Evolutionary conservation across 1,140 invertebrate genomes (phyloP), one percentile per base, ranked within the genome.

Genomic region (Drosophila pallidifrons): DNA sequence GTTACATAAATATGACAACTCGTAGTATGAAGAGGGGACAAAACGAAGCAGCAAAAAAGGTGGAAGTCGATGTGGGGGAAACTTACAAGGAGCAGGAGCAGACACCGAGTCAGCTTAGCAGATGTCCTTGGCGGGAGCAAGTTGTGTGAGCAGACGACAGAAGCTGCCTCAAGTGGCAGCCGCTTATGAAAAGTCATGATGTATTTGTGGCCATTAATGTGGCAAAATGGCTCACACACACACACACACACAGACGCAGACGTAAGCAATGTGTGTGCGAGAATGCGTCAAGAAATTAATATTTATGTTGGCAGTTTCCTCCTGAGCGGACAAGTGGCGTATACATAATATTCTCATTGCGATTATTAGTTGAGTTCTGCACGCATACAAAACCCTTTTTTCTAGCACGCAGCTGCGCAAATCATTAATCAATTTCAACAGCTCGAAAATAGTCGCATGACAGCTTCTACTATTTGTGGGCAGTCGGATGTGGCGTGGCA

Each of bases 171-270:
- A 89, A 88, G 83, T 83, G 83, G 85, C 71, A 75, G 80, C 54
- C 73, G 77, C 83, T 88, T 88, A 83, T 85, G 85, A 83, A 75
- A 88, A 88, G 80, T 89, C 85, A 88, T 88, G 83, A 88, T 83
- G 83, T 89, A 88, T 88, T 88, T 89, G 83, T 75, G 77, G 71
- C 81, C 75, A 88, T 88, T 89, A 88, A 83, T 83, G 85, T 88
- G 80, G 77, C 80, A 89, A 88, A 83, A 80, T 77, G 73, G 74
- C 69, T 75, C 58, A 47, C 67, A 78, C 41, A 41, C 78, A 57
- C 54, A 67, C 55, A 64, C 55, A 45, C 51, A 20, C 51, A 43
- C 47, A 47, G 49, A 11, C 45, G 11, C 20, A 60, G 6, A 64
- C 54, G 54, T 63, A 66, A 68, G 68, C 77, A 55, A 6, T 64